phyloP scores from a whole-genome alignment of 2,113 vertebrate genomes.

The Azemiops feae region DNA sequence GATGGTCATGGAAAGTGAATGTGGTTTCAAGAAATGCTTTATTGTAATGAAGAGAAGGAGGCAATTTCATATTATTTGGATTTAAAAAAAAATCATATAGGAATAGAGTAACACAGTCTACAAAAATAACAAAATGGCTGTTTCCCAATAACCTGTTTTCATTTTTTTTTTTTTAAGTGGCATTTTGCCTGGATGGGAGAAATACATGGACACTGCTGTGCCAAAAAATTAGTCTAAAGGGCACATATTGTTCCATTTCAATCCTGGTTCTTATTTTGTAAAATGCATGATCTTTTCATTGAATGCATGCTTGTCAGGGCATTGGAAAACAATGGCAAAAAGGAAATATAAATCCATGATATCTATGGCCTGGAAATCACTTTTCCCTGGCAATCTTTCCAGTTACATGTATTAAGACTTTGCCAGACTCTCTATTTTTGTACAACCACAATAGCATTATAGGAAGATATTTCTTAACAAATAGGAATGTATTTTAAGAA shows the following conservation, averaged over 20 bases:
- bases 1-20: not conserved
- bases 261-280: not conserved
- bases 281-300: not conserved
- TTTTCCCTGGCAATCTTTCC: slow-evolving; percentile 12
- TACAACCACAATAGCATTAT: not conserved
- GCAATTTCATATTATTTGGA: not conserved
- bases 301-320: not conserved
- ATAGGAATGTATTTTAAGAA: not conserved
- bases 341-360: slow-evolving; percentile 4
- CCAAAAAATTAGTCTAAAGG: slow-evolving; percentile 6
- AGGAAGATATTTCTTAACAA: not conserved
- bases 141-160: not conserved
- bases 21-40: not conserved
- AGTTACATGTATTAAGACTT: not conserved
- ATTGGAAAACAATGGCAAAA: slow-evolving; percentile 13
- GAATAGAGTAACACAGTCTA: not conserved
- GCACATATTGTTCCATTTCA: slow-evolving; percentile 18
- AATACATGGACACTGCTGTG: not conserved
- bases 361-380: not conserved
- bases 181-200: not conserved
- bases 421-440: not conserved
- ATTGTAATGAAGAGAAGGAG: not conserved
- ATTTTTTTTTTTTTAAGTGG: not conserved
- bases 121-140: not conserved
- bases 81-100: not conserved